Base-by-base conservation (phyloP, 1,140 invertebrate genomes). In the Scylla paramamosain region DNA sequence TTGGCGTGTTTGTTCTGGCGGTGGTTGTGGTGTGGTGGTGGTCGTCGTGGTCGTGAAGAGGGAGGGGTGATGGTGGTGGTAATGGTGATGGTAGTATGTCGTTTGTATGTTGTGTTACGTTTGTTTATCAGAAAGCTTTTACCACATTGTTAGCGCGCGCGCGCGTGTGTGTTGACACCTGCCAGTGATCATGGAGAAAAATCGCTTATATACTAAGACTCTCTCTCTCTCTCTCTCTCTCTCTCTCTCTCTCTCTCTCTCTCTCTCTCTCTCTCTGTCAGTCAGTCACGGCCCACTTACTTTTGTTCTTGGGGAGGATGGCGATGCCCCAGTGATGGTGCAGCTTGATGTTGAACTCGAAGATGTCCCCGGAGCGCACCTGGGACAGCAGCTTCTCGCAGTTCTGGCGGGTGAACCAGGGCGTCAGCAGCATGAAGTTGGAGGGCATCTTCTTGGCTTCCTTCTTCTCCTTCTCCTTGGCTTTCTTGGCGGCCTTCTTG, bases 291-390 rank as follows among this genome's bases (percentile, higher is more conserved):
- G 39, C 6, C 39, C 28, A 94, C 95, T 96, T 94, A 96, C 95
- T 94, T 93, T 95, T 96, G 67, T 96, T 96, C 52, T 96, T 96
- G 91, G 90, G 93, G 29, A 96, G 88, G 84, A 96, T 82, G 39
- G 95, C 95, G 90, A 96, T 96, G 84, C 95, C 93, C 95, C 95
- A 96, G 93, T 96, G 95, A 77, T 96, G 95, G 87, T 96, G 95
- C 8, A 96, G 67, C 67, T 96, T 96, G 52, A 96, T 96, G 84
- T 96, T 96, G 93, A 96, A 96, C 87, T 96, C 95, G 32, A 96
- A 67, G 83, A 96, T 94, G 86, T 96, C 95, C 12, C 95, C 95
- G 7, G 95, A 94, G 4, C 91, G 84, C 14, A 96, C 93, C 86
- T 93, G 93, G 12, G 93, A 92, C 91, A 96, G 84, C 29, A 96